A percentile compares a stretch with the other conserved stretches of the same genome.
Conservation (phyloP, 2,888 invertebrate species). For the Caenorhabditis zanzibari region DNA sequence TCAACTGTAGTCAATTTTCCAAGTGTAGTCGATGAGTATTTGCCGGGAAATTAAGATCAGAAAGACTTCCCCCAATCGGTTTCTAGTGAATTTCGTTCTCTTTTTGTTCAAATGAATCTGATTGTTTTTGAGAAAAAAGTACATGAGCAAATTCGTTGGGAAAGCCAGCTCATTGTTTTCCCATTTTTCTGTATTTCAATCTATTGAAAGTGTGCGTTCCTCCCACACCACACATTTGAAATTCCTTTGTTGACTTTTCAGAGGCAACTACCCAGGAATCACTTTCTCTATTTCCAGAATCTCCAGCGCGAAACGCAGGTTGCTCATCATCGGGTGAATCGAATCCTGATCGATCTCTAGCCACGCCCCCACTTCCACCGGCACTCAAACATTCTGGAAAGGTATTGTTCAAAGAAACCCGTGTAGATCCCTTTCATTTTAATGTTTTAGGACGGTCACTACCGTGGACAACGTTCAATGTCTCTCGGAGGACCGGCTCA, state of each 20-base stretch:
- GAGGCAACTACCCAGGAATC: neutral
- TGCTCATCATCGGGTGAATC: constrained; percentile 65
- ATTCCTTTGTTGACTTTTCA: neutral
- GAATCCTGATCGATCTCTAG: constrained; percentile 66
- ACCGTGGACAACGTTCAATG: constrained; percentile 82
- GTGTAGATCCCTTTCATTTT: neutral
- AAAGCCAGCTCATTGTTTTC: constrained; percentile 16
- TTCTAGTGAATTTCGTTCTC: too few species aligned
- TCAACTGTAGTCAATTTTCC: too few species aligned
- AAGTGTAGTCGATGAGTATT: too few species aligned
- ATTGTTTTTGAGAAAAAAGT: too few species aligned
- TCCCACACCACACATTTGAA: neutral
- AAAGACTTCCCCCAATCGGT: too few species aligned
- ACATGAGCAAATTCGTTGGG: neutral
- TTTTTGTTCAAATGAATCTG: too few species aligned
- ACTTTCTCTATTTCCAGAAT: constrained; percentile 52
- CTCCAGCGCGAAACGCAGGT: constrained; percentile 68
- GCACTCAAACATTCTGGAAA: constrained; percentile 73
- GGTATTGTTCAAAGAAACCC: neutral
- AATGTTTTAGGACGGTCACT: constrained; percentile 65
- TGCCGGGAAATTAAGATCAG: too few species aligned
- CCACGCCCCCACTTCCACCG: constrained; percentile 73
- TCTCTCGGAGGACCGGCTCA: constrained; percentile 82
- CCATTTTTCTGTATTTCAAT: neutral
- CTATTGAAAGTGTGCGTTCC: constrained; percentile 5